Base-by-base conservation (phyloP, 2,797 vertebrate species). In the Odontamblyopus rebecca region DNA sequence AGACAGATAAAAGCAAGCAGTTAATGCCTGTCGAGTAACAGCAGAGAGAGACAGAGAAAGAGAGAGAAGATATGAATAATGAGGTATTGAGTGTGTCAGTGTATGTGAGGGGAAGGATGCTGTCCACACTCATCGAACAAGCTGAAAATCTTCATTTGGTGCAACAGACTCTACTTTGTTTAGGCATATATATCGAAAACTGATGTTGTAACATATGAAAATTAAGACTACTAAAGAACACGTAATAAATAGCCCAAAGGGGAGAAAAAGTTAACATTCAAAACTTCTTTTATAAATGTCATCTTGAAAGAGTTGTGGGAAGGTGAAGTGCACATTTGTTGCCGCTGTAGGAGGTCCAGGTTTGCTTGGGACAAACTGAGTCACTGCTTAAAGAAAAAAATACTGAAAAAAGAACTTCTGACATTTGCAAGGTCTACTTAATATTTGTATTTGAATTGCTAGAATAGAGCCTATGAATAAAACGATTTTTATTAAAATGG, bases 321-420 rank as follows among this genome's bases (percentile, higher is more conserved):
- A 48, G 44, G 44, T 32, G 32, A 59, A 68, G 30, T 67, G 59
- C 82, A 80, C 83, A 83, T 85, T 84, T 74, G 73, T 64, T 48
- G 63, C 19, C 59, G 15, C 82, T 68, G 70, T 67, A 78, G 84
- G 82, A 71, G 72, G 59, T 82, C 76, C 73, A 5, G 35, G 63
- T 75, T 82, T 23, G 73, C 78, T 59, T 71, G 9, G 59, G 73
- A 67, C 62, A 70, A 2, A n/a, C 44, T 64, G 67, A 73, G 57
- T 70, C 29, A 35, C 11, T 23, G 41, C 54, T 57, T 19, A 79
- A 64, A 62, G 38, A n/a, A 59, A 69, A 50, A 54, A 57, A 7
- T 11, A 3, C 12, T 41, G 38, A 27, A 73, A 63, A 12, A n/a
- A 23, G 0, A 6, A 41, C 15, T 44, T 12, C 11, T 18, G 13